A percentile compares a stretch with the other conserved stretches of the same genome.
Evolutionary conservation across 2,888 invertebrate genomes (phyloP).

Genomic region (Chrysolina oricalcia): DNA sequence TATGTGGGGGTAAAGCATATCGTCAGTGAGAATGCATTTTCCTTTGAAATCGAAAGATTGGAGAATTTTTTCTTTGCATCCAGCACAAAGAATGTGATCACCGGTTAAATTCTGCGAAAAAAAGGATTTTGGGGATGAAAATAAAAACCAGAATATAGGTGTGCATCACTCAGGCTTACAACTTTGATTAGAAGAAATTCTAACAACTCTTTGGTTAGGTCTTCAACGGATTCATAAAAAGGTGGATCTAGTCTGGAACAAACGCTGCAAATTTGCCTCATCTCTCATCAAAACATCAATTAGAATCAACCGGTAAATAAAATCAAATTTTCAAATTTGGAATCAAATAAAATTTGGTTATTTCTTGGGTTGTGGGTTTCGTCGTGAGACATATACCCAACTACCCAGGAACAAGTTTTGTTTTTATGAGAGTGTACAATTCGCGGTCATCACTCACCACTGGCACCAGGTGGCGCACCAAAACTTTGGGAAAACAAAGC

Average conservation of each 20-base stretch:
- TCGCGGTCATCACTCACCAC: too few relatives aligned
- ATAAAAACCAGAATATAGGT: background rate
- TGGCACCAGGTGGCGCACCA: too few relatives aligned
- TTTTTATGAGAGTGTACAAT: too few relatives aligned
- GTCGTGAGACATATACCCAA: too few relatives aligned
- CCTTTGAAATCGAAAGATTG: conserved; percentile 11
- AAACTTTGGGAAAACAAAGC: too few relatives aligned
- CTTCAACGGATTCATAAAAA: background rate
- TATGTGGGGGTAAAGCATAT: background rate
- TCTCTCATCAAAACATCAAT: background rate
- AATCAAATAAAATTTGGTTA: too few relatives aligned
- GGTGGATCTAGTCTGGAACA: background rate
- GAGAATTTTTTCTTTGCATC: conserved; percentile 2
- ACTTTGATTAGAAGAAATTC: background rate
- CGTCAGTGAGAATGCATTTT: conserved; percentile 1
- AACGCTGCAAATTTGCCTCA: background rate
- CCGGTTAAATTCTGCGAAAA: background rate
- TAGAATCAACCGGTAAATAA: too few relatives aligned
- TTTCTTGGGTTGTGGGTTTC: too few relatives aligned
- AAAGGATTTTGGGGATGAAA: background rate
- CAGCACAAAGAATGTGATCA: background rate
- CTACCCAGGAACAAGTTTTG: too few relatives aligned
- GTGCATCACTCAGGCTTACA: background rate
- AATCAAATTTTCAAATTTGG: too few relatives aligned
- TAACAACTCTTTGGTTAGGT: background rate